These are phyloP conservation scores for Laspeyria flexula DNA, from an alignment of 2,888 invertebrate species.

Conservation along the genomic window DNA sequence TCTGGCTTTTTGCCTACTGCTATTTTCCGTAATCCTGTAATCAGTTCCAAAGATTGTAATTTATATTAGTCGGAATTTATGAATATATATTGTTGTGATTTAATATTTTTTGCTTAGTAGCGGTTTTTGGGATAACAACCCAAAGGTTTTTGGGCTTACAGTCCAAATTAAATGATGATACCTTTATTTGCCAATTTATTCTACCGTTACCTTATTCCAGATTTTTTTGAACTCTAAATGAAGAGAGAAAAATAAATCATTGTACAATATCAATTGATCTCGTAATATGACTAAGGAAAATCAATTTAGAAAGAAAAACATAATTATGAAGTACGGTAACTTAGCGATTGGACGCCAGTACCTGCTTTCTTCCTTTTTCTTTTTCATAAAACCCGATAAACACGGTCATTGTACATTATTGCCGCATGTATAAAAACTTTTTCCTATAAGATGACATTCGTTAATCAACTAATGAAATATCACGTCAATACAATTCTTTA, in stretches of 20 bases:
- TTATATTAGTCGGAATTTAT: background rate
- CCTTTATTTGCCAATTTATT: no score
- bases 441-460: background rate
- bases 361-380: background rate
- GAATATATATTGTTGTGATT: background rate
- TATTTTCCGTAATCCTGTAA: background rate
- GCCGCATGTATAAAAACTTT: conserved; percentile 2
- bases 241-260: no score
- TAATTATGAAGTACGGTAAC: no score
- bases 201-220: no score
- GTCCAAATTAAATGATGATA: no score
- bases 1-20: background rate
- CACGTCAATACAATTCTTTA: background rate
- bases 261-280: no score
- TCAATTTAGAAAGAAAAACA: no score
- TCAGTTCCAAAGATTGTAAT: background rate
- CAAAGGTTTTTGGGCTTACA: no score
- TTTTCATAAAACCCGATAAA: background rate
- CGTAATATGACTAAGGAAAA: no score
- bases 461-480: background rate
- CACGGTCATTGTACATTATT: background rate
- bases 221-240: no score
- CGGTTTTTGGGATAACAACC: no score
- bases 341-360: no score
- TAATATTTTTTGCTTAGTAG: background rate